Base-by-base conservation (phyloP, 1,140 invertebrate genomes). In the Drosophila sulfurigaster region DNA sequence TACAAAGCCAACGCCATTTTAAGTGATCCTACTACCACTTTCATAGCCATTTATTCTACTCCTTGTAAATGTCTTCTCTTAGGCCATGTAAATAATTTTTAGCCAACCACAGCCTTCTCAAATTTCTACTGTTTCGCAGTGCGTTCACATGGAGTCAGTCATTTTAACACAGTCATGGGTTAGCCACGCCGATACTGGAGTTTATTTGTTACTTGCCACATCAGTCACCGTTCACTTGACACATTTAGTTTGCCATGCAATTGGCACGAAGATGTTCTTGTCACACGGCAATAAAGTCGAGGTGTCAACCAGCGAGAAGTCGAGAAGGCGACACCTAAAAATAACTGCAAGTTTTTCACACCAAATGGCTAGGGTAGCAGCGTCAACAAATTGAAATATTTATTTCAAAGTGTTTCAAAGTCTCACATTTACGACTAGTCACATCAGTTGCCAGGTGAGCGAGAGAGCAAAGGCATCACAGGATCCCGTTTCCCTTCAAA, bases 161-260 rank as follows among this genome's bases (percentile, higher is more conserved):
- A 46, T 70, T 82, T 25, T 25, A 25, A 25, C 20, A 25, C 20
- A 25, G 20, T 25, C 20, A 25, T 3, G 20, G 20, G 69, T 63
- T 52, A 49, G 3, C n/a, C 11, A 25, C 13, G 49, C 59, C 20
- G 13, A 8, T 52, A 16, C 2, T 15, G 20, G 51, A 35, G 20
- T 46, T 52, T 38, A 11, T 25, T 91, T 82, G 85, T 87, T 90
- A 85, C 76, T 91, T 76, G 90, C 86, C 78, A 91, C 83, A 91
- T 91, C 90, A 91, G 90, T 91, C 90, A 91, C 82, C 87, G 82
- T 83, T 91, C 90, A 91, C 90, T 90, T 91, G 90, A 87, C 90
- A 90, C 81, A 91, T 91, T 83, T 78, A 72, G 83, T 82, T 69
- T 69, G 86, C 56, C 78, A 68, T 78, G 71, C 78, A 79, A 79